Base-by-base conservation (phyloP, 2,797 vertebrate genomes). In the Sebastes minor region DNA sequence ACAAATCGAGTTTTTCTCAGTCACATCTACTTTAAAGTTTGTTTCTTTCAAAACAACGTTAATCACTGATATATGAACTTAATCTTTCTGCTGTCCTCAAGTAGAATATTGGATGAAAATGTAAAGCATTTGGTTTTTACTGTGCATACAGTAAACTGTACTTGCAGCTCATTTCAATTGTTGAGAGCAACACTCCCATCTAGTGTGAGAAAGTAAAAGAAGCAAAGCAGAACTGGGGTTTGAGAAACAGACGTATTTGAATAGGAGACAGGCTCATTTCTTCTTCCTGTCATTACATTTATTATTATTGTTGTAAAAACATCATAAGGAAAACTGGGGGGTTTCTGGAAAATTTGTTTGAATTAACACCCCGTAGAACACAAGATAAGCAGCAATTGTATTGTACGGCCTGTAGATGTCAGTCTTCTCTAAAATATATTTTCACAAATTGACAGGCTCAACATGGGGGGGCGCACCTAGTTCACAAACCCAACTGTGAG, bases 371-470 rank as follows among this genome's bases (percentile, higher is more conserved):
- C 18, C 0, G 1, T 20, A 12, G 1, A n/a, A 13, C 0, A 11
- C 12, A 22, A 38, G 2, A 59, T 11, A 55, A 74, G 12, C 27
- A n/a, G 74, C 52, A 89, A 27, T 80, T 83, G 11, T 46, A 13
- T 9, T 0, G 5, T 18, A n/a, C 42, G 30, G 30, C 89, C 94
- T 65, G 35, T 84, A 93, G 93, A 88, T 94, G 94, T 85, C 93
- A 94, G 82, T 86, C 23, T 88, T 83, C 49, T 35, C 72, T 80
- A 49, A 82, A 33, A n/a, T 49, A 87, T 87, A 22, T 57, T 62
- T 76, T 33, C 4, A 35, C 27, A 30, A 20, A 16, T 7, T 32
- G 12, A 20, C 6, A 30, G 8, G 8, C 14, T 74, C 11, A 30
- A 16, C n/a, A 33, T 3, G 22, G 18, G 8, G 2, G 20, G 18